Evolutionary conservation across 2,888 invertebrate species (phyloP).

Genomic region (Fragum sueziense): DNA sequence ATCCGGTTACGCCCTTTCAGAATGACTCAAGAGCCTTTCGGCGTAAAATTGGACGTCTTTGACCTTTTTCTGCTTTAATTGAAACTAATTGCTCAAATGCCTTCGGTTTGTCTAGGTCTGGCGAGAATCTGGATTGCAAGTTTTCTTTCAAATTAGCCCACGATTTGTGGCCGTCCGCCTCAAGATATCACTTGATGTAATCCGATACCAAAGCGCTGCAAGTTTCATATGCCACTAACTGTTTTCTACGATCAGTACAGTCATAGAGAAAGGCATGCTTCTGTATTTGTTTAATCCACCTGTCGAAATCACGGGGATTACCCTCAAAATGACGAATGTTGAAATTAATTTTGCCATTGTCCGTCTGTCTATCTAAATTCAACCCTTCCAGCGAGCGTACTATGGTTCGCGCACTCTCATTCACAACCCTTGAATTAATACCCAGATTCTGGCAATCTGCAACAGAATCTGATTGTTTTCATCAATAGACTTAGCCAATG

Average conservation of each 20-base stretch:
- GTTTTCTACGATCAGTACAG: background rate
- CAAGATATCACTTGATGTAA: background rate
- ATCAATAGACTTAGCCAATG: background rate
- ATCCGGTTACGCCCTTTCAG: slow-evolving; percentile 13
- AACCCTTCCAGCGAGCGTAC: background rate
- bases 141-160: background rate
- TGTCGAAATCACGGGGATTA: background rate
- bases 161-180: background rate
- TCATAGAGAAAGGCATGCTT: background rate
- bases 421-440: background rate
- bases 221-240: background rate
- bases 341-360: background rate
- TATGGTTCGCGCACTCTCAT: background rate
- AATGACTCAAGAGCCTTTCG: background rate
- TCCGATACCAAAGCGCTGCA: background rate
- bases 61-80: background rate
- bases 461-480: background rate
- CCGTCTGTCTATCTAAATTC: background rate
- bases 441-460: background rate
- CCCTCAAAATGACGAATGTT: background rate
- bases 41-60: slow-evolving; percentile 1
- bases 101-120: slow-evolving; percentile 1
- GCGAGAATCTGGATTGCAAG: slow-evolving; percentile 11
- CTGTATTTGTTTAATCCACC: background rate
- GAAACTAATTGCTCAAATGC: slow-evolving; percentile 3